Evolutionary conservation across 2,113 vertebrate species (phyloP).

Genomic region (Suricata suricatta): DNA sequence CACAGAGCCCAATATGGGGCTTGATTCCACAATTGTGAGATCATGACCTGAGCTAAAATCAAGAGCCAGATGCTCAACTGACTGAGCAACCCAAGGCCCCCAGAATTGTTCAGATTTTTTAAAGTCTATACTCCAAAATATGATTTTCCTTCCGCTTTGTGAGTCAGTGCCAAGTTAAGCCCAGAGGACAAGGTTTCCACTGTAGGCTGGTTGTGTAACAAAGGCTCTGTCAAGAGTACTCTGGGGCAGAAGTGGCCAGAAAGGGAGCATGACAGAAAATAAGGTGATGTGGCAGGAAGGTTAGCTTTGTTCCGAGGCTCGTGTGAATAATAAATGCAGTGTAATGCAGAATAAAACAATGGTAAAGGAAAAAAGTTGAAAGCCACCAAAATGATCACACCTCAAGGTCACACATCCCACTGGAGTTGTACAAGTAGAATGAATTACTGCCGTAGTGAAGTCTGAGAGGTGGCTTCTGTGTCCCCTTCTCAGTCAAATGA

Average conservation of each 20-base stretch:
- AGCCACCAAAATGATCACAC: background rate
- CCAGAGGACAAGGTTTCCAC: background rate
- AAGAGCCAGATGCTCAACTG: no score
- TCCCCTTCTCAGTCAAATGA: background rate
- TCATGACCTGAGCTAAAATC: no score
- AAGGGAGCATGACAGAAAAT: background rate
- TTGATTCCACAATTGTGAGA: no score
- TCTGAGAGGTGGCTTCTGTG: background rate
- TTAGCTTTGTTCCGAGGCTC: background rate
- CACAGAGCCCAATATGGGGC: no score
- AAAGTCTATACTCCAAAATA: slow-evolving; percentile 6
- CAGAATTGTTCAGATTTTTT: slow-evolving; percentile 6
- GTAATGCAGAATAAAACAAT: background rate
- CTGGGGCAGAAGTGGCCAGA: background rate
- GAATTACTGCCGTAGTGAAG: background rate
- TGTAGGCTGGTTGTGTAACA: background rate
- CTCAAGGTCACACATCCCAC: background rate
- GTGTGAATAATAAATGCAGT: slow-evolving; percentile 43
- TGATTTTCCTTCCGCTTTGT: background rate
- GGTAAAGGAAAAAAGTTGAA: background rate
- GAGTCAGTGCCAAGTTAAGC: background rate
- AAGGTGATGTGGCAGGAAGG: background rate
- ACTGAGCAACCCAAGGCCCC: no score
- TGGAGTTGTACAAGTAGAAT: background rate
- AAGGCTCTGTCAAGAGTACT: background rate